Percentiles rank a stretch among this genome's conserved stretches.
These are phyloP conservation scores for Heterohyrax brucei DNA, from an alignment of 2,797 vertebrate species.

Conservation along the genomic window DNA sequence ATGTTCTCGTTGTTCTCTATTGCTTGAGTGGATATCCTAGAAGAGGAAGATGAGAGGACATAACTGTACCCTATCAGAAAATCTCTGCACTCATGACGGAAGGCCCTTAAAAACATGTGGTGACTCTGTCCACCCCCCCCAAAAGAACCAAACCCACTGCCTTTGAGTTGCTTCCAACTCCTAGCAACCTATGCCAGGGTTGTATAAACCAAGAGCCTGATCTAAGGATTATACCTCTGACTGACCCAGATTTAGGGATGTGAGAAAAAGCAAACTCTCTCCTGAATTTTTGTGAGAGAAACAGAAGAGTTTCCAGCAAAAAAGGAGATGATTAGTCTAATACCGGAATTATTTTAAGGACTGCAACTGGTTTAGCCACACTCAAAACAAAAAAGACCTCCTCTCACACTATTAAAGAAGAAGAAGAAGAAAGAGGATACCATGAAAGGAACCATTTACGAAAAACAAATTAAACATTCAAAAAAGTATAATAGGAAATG, in stretches of 20 bases:
- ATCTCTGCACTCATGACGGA: not conserved
- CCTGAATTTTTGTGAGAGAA: constrained; percentile 69
- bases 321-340: constrained; percentile 68
- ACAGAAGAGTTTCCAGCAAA: constrained; percentile 73
- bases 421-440: constrained; percentile 44
- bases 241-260: constrained; percentile 60
- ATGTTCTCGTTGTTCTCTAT: not conserved
- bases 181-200: not conserved
- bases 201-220: not conserved
- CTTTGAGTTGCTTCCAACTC: too few relatives aligned
- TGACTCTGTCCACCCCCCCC: not conserved
- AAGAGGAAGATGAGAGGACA: not conserved
- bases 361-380: constrained; percentile 66
- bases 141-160: too few relatives aligned
- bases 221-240: not conserved
- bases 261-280: constrained; percentile 16
- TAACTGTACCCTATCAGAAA: not conserved
- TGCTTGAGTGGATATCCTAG: not conserved
- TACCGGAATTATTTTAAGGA: constrained; percentile 62
- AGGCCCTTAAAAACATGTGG: not conserved
- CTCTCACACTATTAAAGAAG: constrained; percentile 77
- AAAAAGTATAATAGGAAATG: constrained; percentile 82
- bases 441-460: constrained; percentile 81
- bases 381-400: constrained; percentile 77
- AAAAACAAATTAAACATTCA: constrained; percentile 80